These are phyloP conservation scores for Tenthredo distinguenda DNA, from an alignment of 2,888 invertebrate genomes.

Conservation along the genomic window DNA sequence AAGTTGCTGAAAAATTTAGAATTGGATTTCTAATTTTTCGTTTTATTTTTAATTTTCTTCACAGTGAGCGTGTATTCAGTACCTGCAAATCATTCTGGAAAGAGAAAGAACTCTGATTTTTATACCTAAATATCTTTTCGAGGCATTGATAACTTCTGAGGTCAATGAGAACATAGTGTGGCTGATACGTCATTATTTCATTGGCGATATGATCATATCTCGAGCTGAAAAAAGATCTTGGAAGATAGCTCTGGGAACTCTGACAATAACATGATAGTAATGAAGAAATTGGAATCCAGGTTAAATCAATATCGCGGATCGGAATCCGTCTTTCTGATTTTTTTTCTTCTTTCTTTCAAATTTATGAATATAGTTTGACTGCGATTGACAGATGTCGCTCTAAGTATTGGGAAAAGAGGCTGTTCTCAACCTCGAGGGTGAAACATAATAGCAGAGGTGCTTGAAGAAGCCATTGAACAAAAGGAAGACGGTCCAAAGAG, in stretches of 20 bases:
- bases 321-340: not conserved
- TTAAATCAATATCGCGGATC: not conserved
- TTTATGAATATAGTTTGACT: not conserved
- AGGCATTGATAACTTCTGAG: too few species aligned
- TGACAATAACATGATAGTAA: not conserved
- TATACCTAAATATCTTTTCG: too few species aligned
- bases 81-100: too few species aligned
- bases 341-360: not conserved
- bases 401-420: slow-evolving; percentile 33
- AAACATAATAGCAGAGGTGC: slow-evolving; percentile 58
- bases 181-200: too few species aligned
- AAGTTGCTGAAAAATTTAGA: not conserved
- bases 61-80: not conserved
- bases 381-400: slow-evolving; percentile 2
- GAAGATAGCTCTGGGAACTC: not conserved
- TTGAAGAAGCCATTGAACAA: slow-evolving; percentile 69
- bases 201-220: too few species aligned
- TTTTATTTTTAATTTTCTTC: not conserved
- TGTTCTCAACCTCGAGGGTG: slow-evolving; percentile 69
- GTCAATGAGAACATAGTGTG: too few species aligned
- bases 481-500: slow-evolving; percentile 57
- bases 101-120: too few species aligned
- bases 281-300: not conserved
- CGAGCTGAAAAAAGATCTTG: too few species aligned
- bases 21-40: not conserved